Evolutionary conservation across 2,888 invertebrate genomes (phyloP).

Genomic region (Amphimallon solstitiale): DNA sequence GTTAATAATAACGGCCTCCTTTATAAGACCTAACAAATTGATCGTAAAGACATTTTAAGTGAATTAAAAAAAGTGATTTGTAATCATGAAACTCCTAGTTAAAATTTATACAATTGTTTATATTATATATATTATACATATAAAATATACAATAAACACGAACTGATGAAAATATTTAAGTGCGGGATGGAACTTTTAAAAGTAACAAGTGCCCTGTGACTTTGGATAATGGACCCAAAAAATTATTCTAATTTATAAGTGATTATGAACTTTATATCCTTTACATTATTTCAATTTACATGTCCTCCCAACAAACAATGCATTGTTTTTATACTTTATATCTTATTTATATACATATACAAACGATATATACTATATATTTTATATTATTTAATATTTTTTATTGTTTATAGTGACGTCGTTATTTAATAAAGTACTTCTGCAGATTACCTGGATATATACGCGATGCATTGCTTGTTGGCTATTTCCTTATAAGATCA

Average conservation of each 20-base stretch:
- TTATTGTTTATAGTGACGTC: conserved; percentile 57
- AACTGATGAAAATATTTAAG: conserved; percentile 48
- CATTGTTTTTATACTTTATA: conserved; percentile 53
- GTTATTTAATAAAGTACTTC: conserved; percentile 51
- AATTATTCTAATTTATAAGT: conserved; percentile 50
- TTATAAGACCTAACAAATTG: conserved; percentile 41
- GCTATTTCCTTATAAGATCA: conserved; percentile 49
- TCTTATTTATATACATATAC: conserved; percentile 54
- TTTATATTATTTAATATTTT: conserved; percentile 56
- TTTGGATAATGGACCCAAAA: conserved; percentile 51
- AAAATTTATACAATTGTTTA: conserved; percentile 63
- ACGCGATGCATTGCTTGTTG: conserved; percentile 53
- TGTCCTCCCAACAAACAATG: conserved; percentile 40
- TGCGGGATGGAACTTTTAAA: conserved; percentile 47
- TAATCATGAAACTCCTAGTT: conserved; percentile 55
- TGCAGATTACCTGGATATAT: conserved; percentile 43
- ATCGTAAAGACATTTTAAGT: conserved; percentile 45
- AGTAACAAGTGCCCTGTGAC: conserved; percentile 53
- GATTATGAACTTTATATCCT: conserved; percentile 42
- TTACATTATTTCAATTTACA: conserved; percentile 39
- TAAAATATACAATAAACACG: conserved; percentile 55
- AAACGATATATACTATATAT: conserved; percentile 51
- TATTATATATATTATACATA: conserved; percentile 60
- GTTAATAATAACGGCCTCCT: conserved; percentile 38
- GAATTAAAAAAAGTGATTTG: conserved; percentile 51